phyloP scores from a whole-genome alignment of 2,797 vertebrate species.

The Halcyon leucocephala region DNA sequence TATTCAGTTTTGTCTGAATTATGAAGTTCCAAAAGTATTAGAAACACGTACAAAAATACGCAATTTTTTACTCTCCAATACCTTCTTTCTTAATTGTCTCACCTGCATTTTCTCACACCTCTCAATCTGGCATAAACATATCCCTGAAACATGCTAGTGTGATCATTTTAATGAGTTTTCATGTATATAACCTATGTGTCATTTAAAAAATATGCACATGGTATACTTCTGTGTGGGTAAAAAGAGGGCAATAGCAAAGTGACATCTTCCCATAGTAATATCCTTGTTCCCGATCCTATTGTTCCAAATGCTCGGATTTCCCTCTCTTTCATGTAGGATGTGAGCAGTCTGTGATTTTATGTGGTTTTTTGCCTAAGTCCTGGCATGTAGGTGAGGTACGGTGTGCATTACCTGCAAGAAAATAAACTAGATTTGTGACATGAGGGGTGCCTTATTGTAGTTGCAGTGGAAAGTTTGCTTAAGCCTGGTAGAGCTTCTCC shows the following conservation, averaged over 20 bases:
- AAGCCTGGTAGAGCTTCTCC: background rate
- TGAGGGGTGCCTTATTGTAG: background rate
- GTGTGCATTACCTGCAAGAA: background rate
- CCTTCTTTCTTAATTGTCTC: background rate
- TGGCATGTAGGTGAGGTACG: background rate
- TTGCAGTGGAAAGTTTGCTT: background rate
- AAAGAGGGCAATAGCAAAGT: background rate
- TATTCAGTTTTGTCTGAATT: background rate
- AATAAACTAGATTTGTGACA: background rate
- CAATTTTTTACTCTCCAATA: background rate
- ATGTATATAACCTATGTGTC: background rate
- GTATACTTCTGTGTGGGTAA: background rate
- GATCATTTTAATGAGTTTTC: background rate
- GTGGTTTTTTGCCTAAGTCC: background rate
- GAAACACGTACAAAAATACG: background rate
- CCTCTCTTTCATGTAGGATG: background rate
- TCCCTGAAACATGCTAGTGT: background rate
- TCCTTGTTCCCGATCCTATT: background rate
- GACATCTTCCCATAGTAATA: background rate
- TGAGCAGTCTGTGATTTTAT: background rate
- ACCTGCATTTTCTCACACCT: background rate
- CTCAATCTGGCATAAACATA: background rate
- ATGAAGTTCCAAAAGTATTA: background rate
- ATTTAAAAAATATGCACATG: background rate
- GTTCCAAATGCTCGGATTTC: background rate